phyloP scores from a whole-genome alignment of 2,797 vertebrate species.

The Hoplostethus mediterraneus region DNA sequence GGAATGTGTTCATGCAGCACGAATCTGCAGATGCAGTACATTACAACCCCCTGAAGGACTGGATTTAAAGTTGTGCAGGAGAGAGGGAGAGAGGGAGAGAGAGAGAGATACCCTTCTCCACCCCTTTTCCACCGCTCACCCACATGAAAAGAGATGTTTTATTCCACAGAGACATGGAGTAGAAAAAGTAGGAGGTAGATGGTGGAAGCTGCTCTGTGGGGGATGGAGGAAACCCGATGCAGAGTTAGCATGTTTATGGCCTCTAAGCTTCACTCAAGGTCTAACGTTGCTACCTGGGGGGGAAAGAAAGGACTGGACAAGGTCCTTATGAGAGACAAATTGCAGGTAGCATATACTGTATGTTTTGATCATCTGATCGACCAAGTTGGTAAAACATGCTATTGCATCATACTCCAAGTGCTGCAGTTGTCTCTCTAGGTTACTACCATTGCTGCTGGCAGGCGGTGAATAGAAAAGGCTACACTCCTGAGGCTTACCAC shows the following conservation, averaged over 20 bases:
- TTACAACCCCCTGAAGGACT: conserved; percentile 48
- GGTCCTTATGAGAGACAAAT: conserved; percentile 12
- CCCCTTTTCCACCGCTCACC: conserved; percentile 51
- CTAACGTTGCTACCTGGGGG: conserved; percentile 2
- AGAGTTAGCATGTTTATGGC: conserved; percentile 54
- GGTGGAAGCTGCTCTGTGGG: conserved; percentile 47
- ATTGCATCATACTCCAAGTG: conserved; percentile 9
- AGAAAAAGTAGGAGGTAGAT: conserved; percentile 26
- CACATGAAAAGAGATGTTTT: conserved; percentile 57
- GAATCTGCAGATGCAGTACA: conserved; percentile 56
- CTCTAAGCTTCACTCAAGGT: conserved; percentile 32
- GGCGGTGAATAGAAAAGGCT: conserved; percentile 24
- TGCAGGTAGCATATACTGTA: conserved; percentile 9
- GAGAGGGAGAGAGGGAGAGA: background rate
- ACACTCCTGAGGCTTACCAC: conserved; percentile 6
- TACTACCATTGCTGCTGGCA: conserved; percentile 11
- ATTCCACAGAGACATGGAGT: conserved; percentile 55
- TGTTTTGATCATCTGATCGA: conserved; percentile 19
- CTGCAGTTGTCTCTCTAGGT: conserved; percentile 3
- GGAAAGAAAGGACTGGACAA: conserved; percentile 13
- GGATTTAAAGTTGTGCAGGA: conserved; percentile 44
- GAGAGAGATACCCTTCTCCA: conserved; percentile 32
- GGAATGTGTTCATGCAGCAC: conserved; percentile 19
- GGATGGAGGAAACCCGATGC: conserved; percentile 42
- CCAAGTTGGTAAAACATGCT: conserved; percentile 31